Evolutionary conservation across 2,888 invertebrate species (phyloP).

Genomic region (Colostygia pectinataria): DNA sequence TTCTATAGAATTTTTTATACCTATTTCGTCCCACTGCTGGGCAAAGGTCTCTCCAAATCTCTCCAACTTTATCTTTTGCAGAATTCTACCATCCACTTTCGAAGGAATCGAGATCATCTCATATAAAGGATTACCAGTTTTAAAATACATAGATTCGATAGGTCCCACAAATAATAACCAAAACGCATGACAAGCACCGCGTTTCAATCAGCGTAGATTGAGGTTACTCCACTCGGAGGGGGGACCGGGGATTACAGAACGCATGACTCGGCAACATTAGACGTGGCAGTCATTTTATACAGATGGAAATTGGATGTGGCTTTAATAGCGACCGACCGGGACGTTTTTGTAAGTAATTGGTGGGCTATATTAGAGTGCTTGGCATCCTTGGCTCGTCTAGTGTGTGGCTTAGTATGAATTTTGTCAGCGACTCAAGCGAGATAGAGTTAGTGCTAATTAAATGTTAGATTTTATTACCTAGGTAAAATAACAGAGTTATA

Average conservation of each 20-base stretch:
- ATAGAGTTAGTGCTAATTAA: conserved; percentile 14
- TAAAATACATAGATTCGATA: conserved; percentile 10
- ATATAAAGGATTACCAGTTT: too few species aligned
- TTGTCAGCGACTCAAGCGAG: conserved; percentile 9
- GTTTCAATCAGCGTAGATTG: conserved; percentile 76
- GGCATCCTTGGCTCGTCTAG: conserved; percentile 21
- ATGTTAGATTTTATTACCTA: conserved; percentile 16
- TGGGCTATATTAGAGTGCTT: conserved; percentile 36
- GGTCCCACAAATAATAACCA: conserved; percentile 37
- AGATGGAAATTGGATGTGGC: conserved; percentile 67
- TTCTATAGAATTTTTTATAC: too few species aligned
- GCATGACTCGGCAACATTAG: conserved; percentile 75
- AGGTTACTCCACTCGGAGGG: conserved; percentile 43
- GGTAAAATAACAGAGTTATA: conserved; percentile 8
- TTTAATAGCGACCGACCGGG: conserved; percentile 54
- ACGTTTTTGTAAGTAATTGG: conserved; percentile 54
- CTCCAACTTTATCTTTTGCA: too few species aligned
- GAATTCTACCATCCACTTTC: too few species aligned
- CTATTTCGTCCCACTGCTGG: too few species aligned
- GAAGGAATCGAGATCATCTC: too few species aligned
- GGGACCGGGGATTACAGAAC: conserved; percentile 58
- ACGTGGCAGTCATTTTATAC: conserved; percentile 60
- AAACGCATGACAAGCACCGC: conserved; percentile 64
- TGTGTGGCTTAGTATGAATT: conserved; percentile 17
- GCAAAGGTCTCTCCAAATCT: too few species aligned